These are phyloP conservation scores for Caenorhabditis elegans DNA, from an alignment of 1,140 invertebrate species.

Conservation along the genomic window DNA sequence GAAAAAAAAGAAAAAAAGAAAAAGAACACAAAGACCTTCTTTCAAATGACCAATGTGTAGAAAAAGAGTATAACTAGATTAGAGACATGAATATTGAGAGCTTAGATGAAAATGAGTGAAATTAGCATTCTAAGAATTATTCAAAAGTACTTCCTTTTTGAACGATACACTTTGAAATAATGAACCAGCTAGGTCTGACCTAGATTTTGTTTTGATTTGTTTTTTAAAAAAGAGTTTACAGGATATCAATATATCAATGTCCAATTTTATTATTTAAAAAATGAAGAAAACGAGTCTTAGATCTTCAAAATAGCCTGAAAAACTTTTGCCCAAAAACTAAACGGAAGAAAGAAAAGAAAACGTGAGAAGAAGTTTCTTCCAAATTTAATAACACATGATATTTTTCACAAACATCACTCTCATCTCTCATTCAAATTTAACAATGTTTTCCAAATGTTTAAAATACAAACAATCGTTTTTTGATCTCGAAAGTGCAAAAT, in stretches of 20 bases:
- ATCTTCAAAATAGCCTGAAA: not conserved
- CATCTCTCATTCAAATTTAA: too few species aligned
- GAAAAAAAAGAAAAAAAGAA: not conserved
- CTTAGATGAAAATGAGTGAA: not conserved
- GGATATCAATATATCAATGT: too few species aligned
- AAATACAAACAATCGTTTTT: too few species aligned
- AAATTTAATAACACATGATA: slow-evolving; percentile 22
- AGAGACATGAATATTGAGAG: not conserved
- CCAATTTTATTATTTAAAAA: too few species aligned
- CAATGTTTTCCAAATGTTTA: too few species aligned
- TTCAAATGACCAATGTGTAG: not conserved
- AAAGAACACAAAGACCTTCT: not conserved
- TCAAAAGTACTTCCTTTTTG: not conserved
- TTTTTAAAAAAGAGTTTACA: too few species aligned
- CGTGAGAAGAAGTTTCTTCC: not conserved
- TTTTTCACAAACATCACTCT: slow-evolving; percentile 1
- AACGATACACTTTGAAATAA: not conserved
- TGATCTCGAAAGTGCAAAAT: not conserved
- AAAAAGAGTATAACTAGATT: not conserved
- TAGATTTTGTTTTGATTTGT: too few species aligned
- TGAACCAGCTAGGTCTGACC: too few species aligned
- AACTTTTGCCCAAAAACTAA: too few species aligned
- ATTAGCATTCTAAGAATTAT: not conserved
- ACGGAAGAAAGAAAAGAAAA: not conserved
- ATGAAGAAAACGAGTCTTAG: too few species aligned